A percentile compares a stretch with the other conserved stretches of the same genome.
Evolutionary conservation across 2,888 invertebrate genomes (phyloP).

Genomic region (Agonopterix alstromeriana): DNA sequence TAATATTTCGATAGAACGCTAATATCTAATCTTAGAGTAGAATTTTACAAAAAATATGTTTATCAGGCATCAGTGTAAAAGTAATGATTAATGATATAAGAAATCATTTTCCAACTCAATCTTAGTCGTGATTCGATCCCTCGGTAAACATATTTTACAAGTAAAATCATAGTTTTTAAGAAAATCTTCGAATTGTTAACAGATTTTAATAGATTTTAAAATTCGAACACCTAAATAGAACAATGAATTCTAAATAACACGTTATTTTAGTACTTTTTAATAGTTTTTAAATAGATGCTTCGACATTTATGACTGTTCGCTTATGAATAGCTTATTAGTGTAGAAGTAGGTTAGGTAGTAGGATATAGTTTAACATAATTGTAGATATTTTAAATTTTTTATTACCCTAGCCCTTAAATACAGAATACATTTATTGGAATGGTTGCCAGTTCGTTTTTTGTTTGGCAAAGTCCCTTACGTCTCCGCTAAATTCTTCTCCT

Average conservation of each 20-base stretch:
- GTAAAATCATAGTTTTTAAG: neutral
- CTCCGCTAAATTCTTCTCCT: too few species aligned
- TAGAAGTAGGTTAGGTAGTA: constrained; percentile 21
- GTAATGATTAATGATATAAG: too few species aligned
- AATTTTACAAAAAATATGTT: too few species aligned
- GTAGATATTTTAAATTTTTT: constrained; percentile 25
- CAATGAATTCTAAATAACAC: constrained; percentile 5
- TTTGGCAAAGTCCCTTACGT: too few species aligned
- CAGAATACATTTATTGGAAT: too few species aligned
- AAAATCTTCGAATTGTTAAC: neutral
- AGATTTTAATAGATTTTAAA: constrained; percentile 1
- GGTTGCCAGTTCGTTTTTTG: too few species aligned
- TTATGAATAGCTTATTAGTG: constrained; percentile 32
- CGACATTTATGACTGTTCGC: constrained; percentile 34
- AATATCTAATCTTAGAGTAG: neutral
- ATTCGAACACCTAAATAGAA: constrained; percentile 12
- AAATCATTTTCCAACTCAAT: too few species aligned
- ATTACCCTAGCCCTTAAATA: constrained; percentile 2
- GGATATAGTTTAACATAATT: constrained; percentile 12
- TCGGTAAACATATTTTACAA: too few species aligned
- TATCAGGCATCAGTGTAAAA: too few species aligned
- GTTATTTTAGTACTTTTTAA: constrained; percentile 19
- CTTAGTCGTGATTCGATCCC: too few species aligned
- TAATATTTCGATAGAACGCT: constrained; percentile 39
- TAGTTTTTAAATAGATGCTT: constrained; percentile 31